A percentile compares a stretch with the other conserved stretches of the same genome.
These are phyloP conservation scores for Dryococelus australis DNA, from an alignment of 2,888 invertebrate genomes.

Conservation along the genomic window DNA sequence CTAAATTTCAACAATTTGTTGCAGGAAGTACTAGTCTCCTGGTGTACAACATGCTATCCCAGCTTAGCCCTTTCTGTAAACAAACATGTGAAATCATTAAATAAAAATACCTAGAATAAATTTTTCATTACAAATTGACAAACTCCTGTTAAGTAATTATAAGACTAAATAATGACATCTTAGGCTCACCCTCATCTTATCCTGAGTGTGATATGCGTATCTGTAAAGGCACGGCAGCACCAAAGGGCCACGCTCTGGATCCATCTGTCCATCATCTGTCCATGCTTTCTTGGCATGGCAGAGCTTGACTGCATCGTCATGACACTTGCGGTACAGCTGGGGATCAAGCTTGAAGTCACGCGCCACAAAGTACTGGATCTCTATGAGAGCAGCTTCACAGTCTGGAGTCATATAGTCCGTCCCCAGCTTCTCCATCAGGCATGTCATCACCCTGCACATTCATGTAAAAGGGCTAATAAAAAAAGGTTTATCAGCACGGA, in stretches of 20 bases:
- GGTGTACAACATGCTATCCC: too few species aligned
- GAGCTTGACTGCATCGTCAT: conserved; percentile 80
- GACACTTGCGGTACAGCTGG: conserved; percentile 86
- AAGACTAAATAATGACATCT: too few species aligned
- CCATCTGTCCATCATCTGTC: conserved; percentile 72
- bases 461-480: neutral
- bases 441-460: conserved; percentile 78
- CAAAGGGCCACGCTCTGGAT: conserved; percentile 81
- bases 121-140: too few species aligned
- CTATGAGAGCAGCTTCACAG: conserved; percentile 90
- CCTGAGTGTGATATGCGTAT: conserved; percentile 59
- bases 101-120: too few species aligned
- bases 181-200: conserved; percentile 46
- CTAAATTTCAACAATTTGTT: too few species aligned
- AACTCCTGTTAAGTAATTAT: too few species aligned
- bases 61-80: too few species aligned
- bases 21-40: too few species aligned
- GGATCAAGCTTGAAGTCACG: conserved; percentile 94
- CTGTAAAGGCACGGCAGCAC: conserved; percentile 91
- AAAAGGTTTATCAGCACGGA: neutral
- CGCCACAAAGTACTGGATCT: conserved; percentile 95
- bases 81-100: too few species aligned
- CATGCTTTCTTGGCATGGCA: conserved; percentile 83
- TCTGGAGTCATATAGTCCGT: conserved; percentile 83
- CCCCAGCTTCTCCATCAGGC: conserved; percentile 91